Evolutionary conservation across 2,113 vertebrate species (phyloP).

Genomic region (Damaliscus lunatus): DNA sequence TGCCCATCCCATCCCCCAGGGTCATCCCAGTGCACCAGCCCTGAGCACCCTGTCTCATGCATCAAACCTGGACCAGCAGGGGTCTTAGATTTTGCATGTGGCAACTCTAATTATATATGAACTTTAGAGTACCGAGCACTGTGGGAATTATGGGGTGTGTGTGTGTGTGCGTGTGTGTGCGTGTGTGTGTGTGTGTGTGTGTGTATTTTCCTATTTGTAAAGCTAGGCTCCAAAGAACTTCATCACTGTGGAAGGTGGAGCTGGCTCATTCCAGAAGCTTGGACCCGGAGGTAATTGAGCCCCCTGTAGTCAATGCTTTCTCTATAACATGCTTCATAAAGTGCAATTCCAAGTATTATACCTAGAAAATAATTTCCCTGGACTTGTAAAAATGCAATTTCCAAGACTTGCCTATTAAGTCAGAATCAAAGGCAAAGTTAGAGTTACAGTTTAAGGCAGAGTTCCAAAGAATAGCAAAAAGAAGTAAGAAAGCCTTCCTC

Average conservation of each 20-base stretch:
- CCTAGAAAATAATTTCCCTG: neutral
- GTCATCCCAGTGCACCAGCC: neutral
- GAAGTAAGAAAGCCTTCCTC: neutral
- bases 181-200: neutral
- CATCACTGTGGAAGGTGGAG: neutral
- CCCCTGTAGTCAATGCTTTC: neutral
- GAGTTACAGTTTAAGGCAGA: neutral
- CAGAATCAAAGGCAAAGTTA: slow-evolving; percentile 45
- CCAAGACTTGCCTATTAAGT: slow-evolving; percentile 35
- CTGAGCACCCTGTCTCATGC: neutral
- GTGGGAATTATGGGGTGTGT: neutral
- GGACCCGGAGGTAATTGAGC: neutral
- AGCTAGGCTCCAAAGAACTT: neutral
- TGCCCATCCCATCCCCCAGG: neutral
- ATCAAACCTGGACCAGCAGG: neutral
- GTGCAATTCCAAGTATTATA: neutral
- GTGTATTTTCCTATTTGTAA: neutral
- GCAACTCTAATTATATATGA: neutral
- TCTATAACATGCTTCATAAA: neutral
- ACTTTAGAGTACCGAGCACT: neutral
- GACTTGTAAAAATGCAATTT: slow-evolving; percentile 46
- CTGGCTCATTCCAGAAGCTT: neutral
- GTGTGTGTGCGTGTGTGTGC: neutral
- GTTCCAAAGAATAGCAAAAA: neutral
- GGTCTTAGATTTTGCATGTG: neutral